phyloP scores from a whole-genome alignment of 2,797 vertebrate genomes.

The Echiichthys vipera region DNA sequence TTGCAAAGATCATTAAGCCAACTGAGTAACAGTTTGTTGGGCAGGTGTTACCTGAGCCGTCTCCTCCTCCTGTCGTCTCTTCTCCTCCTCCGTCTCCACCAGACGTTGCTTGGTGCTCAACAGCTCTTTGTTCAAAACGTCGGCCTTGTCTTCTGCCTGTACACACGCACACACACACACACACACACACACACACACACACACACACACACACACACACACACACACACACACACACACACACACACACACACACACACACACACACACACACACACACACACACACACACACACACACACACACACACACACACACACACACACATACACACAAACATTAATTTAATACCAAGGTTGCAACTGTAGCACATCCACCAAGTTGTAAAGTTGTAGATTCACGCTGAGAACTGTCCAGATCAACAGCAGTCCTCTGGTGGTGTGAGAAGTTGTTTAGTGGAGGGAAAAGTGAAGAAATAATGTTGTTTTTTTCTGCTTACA shows the following conservation, averaged over 20 bases:
- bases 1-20: neutral
- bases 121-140: conserved; percentile 97
- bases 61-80: conserved; percentile 95
- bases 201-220: neutral
- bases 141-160: conserved; percentile 97
- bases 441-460: neutral
- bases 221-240: no score
- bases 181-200: neutral
- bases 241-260: no score
- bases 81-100: conserved; percentile 97
- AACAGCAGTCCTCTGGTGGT: neutral
- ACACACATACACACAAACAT: no score
- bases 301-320: no score
- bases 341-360: no score
- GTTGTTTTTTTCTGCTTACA: neutral
- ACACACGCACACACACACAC: conserved; percentile 4
- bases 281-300: no score
- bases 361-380: no score
- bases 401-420: neutral
- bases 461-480: neutral
- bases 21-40: neutral
- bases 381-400: no score
- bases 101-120: conserved; percentile 95
- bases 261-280: no score
- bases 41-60: conserved; percentile 89